Evolutionary conservation across 2,797 vertebrate genomes (phyloP), one percentile per base, ranked within the genome.

Genomic region (Synaphobranchus kaupii): DNA sequence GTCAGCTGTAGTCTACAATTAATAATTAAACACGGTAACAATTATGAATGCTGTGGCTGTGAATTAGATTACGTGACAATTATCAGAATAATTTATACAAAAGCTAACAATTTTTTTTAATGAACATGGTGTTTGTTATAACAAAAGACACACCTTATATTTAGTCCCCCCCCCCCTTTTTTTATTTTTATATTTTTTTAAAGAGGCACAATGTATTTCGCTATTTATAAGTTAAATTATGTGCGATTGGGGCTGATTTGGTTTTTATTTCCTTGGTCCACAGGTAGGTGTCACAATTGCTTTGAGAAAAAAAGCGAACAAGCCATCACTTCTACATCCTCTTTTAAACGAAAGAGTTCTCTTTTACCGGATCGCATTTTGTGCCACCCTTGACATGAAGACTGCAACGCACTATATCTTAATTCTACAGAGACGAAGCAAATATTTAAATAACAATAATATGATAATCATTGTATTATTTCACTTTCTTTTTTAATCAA

Each of bases 261-360:
- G 92, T 94, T 94, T 95, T 91, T 93, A 92, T 97, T 98, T 94
- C 97, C 97, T 95, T 95, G 95, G 95, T 97, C 96, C 97, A 96
- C 98, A 99, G 98, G 97, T 98, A 98, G 98, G 97, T 98, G 98
- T 99, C 97, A 99, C 97, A 99, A 97, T 99, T 98, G 98, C 97
- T 98, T 97, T 98, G 97, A 96, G 94, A 95, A 96, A 92, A 97
- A 97, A 97, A 96, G 95, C 95, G 94, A 96, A 93, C 95, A 95
- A 95, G 96, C 96, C 96, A 93, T 96, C 96, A 95, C 95, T 95
- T 93, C 94, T 96, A 94, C 94, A 95, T 90, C 88, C 94, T 94
- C 94, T 94, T 96, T 95, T 95, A 95, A 94, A 94, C 93, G 94
- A 94, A 95, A 94, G 94, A 96, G 95, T 94, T 89, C 94, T 96